Conservation (phyloP, 37 sponge, comb jelly and placozoan genomes). For the Spongia lamella region DNA sequence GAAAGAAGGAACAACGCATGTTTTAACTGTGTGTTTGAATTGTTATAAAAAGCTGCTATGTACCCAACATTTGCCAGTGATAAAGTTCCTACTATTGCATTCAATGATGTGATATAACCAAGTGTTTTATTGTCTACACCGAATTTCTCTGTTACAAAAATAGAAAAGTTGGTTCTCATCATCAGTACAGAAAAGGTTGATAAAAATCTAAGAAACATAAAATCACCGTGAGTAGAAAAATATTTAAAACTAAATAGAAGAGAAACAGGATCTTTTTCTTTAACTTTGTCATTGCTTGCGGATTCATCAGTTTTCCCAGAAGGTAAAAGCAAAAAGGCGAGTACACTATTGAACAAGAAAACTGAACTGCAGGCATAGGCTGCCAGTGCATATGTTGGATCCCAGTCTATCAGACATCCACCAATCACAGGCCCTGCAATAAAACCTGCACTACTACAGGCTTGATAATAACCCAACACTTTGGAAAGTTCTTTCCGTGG, state of each 20-base stretch:
- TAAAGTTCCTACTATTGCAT: slow-evolving; percentile 38
- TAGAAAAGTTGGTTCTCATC: slow-evolving; percentile 56
- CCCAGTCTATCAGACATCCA: slow-evolving; percentile 61
- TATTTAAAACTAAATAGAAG: no score
- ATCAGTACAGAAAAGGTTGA: slow-evolving; percentile 51
- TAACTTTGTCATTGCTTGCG: not conserved
- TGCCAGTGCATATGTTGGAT: slow-evolving; percentile 26
- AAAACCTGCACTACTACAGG: slow-evolving; percentile 64
- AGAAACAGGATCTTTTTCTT: not conserved
- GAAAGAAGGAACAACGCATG: slow-evolving; percentile 47
- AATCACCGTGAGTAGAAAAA: slow-evolving; percentile 5
- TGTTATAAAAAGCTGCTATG: slow-evolving; percentile 49
- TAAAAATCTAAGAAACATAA: slow-evolving; percentile 53
- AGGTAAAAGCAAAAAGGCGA: no score
- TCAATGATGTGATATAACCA: slow-evolving; percentile 70
- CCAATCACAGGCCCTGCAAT: slow-evolving; percentile 69
- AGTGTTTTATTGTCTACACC: slow-evolving; percentile 23
- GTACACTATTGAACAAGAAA: not conserved
- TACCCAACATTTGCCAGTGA: slow-evolving; percentile 39
- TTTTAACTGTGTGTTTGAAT: slow-evolving; percentile 9
- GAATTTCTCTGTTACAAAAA: slow-evolving; percentile 57
- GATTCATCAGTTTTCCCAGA: no score
- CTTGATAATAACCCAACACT: slow-evolving; percentile 53
- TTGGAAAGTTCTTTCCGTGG: slow-evolving; percentile 18
- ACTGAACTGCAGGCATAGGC: not conserved